Base-by-base conservation (phyloP, 2,113 vertebrate genomes). In the Erpornis zantholeuca region DNA sequence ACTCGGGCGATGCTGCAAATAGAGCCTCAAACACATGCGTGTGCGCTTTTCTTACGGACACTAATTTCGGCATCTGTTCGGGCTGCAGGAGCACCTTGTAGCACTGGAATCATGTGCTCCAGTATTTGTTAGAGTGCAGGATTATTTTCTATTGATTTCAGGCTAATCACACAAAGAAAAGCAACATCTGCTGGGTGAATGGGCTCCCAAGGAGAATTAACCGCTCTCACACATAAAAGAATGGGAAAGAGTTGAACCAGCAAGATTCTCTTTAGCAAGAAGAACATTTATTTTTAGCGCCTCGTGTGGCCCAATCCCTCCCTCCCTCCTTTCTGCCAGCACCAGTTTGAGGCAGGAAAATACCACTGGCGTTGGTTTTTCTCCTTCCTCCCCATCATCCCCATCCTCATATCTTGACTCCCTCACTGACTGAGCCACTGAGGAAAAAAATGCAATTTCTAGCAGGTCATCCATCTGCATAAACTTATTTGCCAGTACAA, bases 121-220 rank as follows among this genome's bases (percentile, higher is more conserved):
- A 12, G 4, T 86, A 31, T 88, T 92, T 78, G 92, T 86, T 73
- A 68, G 87, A 96, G 81, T 52, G 85, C 50, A 44, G 72, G 88
- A 88, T 92, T 75, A 77, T 95, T 92, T 86, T 56, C 88, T 20
- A 5, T 75, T 91, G 86, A 92, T 96, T 94, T 70, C 88, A 71
- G 81, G 79, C 92, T 94, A 86, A 92, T 94, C 77, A 79, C 65
- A 91, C 72, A 79, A 91, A 96, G 91, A 96, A 96, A 96, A 84
- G 91, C 86, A 94, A 94, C 96, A 97, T 94, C 95, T 97, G 95
- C 91, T 59, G 47, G 59, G 40, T 94, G 95, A 97, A 96, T 95
- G 80, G 80, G 73, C 72, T 97, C 88, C 83, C 69, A 63, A 94
- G 88, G 95, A 96, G 94, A 86, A 94, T 92, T 71, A 96, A 82